phyloP scores from a whole-genome alignment of 2,797 vertebrate species.

The Malacoctenus gilli region DNA sequence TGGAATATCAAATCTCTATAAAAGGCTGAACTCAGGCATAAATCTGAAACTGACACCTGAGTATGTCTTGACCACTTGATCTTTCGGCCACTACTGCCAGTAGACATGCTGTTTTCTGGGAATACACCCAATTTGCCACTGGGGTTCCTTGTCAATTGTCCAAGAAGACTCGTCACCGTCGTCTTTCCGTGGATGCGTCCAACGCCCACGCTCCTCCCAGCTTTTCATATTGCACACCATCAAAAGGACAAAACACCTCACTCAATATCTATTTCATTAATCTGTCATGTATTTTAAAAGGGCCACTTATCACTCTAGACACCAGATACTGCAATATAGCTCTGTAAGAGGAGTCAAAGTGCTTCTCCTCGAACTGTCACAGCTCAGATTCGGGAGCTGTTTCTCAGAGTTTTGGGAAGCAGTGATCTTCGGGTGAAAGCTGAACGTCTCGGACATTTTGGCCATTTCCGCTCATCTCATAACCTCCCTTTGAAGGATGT shows the following conservation, averaged over 20 bases:
- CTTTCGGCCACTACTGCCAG: slow-evolving; percentile 14
- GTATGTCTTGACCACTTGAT: slow-evolving; percentile 68
- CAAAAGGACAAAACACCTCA: too few relatives aligned
- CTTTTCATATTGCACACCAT: slow-evolving; percentile 6
- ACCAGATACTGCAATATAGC: background rate
- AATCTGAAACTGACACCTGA: slow-evolving; percentile 81
- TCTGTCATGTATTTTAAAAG: too few relatives aligned
- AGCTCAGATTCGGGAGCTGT: background rate
- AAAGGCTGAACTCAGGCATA: slow-evolving; percentile 84
- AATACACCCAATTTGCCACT: slow-evolving; percentile 38
- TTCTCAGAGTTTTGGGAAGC: slow-evolving; percentile 12
- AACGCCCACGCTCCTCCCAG: background rate
- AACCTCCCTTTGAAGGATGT: slow-evolving; percentile 41
- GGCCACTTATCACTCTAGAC: too few relatives aligned
- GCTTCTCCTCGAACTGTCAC: background rate
- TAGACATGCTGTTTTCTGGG: slow-evolving; percentile 63
- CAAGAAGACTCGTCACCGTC: slow-evolving; percentile 20
- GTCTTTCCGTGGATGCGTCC: background rate
- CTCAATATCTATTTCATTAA: too few relatives aligned
- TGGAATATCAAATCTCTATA: slow-evolving; percentile 85
- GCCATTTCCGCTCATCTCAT: slow-evolving; percentile 12
- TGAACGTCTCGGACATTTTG: slow-evolving; percentile 16
- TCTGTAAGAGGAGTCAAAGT: background rate
- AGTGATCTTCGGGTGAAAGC: slow-evolving; percentile 9
- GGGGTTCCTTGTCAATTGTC: slow-evolving; percentile 39